Base-by-base conservation (phyloP, 2,113 vertebrate species). In the Buteo buteo region DNA sequence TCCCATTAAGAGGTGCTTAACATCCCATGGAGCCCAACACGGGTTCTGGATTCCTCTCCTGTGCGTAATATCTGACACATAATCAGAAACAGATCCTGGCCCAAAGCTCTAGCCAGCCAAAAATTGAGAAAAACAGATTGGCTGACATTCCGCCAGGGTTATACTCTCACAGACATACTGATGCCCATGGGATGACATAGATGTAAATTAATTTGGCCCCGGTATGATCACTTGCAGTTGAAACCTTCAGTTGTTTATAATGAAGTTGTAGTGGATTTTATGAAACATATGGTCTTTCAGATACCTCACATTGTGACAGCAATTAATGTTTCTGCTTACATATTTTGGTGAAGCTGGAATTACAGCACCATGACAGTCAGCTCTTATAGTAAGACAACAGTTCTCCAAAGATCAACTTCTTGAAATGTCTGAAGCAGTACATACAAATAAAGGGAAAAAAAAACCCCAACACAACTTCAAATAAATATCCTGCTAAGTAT, bases 51-150 rank as follows among this genome's bases (percentile, higher is more conserved):
- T 97, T 96, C 96, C 78, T 95, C 73, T 93, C 66, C 59, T 77
- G 57, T 95, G 89, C 4, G 50, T 96, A 95, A 94, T 95, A 97
- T 92, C 74, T 95, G 91, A 93, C 91, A 91, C 52, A 82, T 96
- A 95, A 96, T 94, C 73, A 95, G 55, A 95, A 96, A 89, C 94
- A 97, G 94, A 95, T 86, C 69, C 61, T 72, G 78, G 19, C 70
- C 77, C 49, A 79, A 82, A 78, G 57, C 52, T 94, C 84, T 42
- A 77, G 84, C 36, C n/a, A 85, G 91, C 73, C 96, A 94, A 82
- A 96, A 96, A 93, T 82, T 74, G 89, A 96, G 62, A 95, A 79
- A 96, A 96, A 42, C 40, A 80, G 81, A 80, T n/a, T 72, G 73
- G 65, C 52, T 95, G 89, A 80, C 55, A 34, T 66, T 85, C 22